phyloP scores from a whole-genome alignment of 2,888 invertebrate species.

The Eupithecia inturbata region DNA sequence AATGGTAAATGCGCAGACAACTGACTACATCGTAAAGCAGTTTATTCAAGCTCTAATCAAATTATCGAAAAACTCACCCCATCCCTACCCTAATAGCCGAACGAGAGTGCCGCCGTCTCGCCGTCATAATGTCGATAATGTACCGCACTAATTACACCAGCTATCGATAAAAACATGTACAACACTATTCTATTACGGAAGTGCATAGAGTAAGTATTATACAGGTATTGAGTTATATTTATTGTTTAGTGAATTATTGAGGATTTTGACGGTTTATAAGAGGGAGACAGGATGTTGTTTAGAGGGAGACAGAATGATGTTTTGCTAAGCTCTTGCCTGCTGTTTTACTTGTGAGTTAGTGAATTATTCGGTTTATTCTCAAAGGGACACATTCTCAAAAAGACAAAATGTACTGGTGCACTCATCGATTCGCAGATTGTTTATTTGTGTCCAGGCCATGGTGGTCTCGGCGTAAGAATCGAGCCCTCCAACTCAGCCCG shows the following conservation, averaged over 20 bases:
- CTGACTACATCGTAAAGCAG: not conserved
- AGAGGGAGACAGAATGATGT: not conserved
- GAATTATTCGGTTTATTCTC: no score
- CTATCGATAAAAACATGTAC: conserved; percentile 59
- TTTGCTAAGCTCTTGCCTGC: not conserved
- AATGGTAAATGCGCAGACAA: not conserved
- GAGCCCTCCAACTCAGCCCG: no score
- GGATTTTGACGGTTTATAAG: not conserved
- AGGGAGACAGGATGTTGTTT: not conserved
- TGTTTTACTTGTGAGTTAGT: not conserved
- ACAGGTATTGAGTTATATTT: conserved; percentile 18
- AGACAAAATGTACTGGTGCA: no score
- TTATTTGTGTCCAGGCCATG: no score
- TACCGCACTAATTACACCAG: conserved; percentile 70
- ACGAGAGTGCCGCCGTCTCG: conserved; percentile 79
- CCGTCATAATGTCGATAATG: conserved; percentile 75
- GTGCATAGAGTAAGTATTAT: conserved; percentile 21
- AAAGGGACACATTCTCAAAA: no score
- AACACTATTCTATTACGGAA: conserved; percentile 52
- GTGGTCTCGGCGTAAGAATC: no score
- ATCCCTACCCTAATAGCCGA: conserved; percentile 65
- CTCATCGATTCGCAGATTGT: no score
- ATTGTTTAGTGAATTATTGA: conserved; percentile 15
- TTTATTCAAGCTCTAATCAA: not conserved
- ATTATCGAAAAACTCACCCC: conserved; percentile 37